phyloP scores from a whole-genome alignment of 2,888 invertebrate species.

The Cheiracanthium punctorium region DNA sequence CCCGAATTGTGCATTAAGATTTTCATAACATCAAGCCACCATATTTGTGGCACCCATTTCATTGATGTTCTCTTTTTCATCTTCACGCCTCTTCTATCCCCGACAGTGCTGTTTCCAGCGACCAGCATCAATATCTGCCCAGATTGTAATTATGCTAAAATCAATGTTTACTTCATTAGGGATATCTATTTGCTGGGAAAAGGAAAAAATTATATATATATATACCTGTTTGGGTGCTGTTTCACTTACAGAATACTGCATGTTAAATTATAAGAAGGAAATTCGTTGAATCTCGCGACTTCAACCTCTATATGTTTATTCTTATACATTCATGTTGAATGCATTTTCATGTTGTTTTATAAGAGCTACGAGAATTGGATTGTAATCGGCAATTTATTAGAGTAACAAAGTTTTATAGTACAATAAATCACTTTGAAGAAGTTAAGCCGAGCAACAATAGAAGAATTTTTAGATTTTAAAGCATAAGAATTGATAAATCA shows the following conservation, averaged over 20 bases:
- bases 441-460: no score
- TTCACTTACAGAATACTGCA: background rate
- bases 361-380: no score
- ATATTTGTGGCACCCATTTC: background rate
- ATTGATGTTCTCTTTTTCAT: background rate
- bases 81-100: background rate
- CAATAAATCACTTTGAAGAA: no score
- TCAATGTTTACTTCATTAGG: constrained; percentile 51
- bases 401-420: no score
- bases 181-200: background rate
- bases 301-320: no score
- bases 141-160: constrained; percentile 42
- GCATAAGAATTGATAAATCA: no score
- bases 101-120: background rate
- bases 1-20: background rate
- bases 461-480: no score
- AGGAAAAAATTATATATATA: background rate
- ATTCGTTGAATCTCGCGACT: no score
- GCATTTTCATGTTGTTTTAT: no score
- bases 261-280: no score
- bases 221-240: background rate
- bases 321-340: no score
- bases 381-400: no score
- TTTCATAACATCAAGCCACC: background rate
- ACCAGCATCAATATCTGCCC: constrained; percentile 8